phyloP scores from a whole-genome alignment of 1,140 invertebrate genomes.

The Drosophila nigromelanica region DNA sequence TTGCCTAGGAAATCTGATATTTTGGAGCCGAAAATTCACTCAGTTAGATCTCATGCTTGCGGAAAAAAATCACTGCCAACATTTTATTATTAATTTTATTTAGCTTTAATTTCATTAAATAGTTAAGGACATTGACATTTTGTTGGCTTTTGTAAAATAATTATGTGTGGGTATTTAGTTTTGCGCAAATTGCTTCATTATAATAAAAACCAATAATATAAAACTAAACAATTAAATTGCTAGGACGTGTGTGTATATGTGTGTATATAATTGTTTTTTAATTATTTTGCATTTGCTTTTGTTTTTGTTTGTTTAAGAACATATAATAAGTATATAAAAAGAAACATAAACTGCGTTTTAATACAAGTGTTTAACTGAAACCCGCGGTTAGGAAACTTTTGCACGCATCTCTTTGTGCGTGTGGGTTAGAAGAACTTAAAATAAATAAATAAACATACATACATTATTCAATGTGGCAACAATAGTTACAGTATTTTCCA shows the following conservation, averaged over 20 bases:
- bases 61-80: background rate
- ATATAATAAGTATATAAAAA: constrained; percentile 45
- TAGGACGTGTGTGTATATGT: constrained; percentile 64
- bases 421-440: constrained; percentile 68
- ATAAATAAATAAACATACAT: constrained; percentile 82
- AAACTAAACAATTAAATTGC: constrained; percentile 80
- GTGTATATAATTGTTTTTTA: constrained; percentile 20
- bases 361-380: constrained; percentile 67
- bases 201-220: constrained; percentile 48
- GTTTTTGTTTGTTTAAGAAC: constrained; percentile 53
- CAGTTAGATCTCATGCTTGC: too few species aligned
- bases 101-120: constrained; percentile 80
- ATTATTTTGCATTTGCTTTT: constrained; percentile 5
- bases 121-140: constrained; percentile 82
- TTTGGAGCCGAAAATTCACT: too few species aligned
- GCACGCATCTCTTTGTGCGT: constrained; percentile 29
- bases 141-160: constrained; percentile 68
- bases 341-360: constrained; percentile 65
- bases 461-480: constrained; percentile 76
- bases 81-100: constrained; percentile 73
- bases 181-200: constrained; percentile 51
- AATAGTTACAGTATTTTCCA: constrained; percentile 72
- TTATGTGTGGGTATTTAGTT: constrained; percentile 50
- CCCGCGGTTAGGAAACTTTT: constrained; percentile 63
- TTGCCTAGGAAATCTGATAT: too few species aligned